A percentile compares a stretch with the other conserved stretches of the same genome.
Conservation (phyloP, 1,140 invertebrate species). For the Coelopa frigida region DNA sequence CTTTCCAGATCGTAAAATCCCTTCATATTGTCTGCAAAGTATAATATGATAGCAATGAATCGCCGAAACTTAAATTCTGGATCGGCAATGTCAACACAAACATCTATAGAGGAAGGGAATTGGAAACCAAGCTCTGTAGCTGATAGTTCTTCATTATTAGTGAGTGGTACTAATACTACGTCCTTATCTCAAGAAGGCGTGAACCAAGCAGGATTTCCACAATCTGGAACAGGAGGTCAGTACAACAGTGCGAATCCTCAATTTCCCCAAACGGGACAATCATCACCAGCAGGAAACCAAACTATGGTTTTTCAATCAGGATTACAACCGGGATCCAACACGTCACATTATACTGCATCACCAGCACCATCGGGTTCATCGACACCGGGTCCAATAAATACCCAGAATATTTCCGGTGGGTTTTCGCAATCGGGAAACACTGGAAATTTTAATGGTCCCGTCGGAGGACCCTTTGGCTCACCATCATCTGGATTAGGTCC, state of each 20-base stretch:
- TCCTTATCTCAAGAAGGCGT: conserved; percentile 32
- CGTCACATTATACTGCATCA: conserved; percentile 67
- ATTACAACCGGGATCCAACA: conserved; percentile 61
- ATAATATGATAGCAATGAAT: conserved; percentile 36
- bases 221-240: conserved; percentile 30
- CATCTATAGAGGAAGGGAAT: conserved; percentile 38
- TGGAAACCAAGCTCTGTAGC: conserved; percentile 31
- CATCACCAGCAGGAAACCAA: conserved; percentile 57
- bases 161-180: conserved; percentile 26
- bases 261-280: conserved; percentile 45
- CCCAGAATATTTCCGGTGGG: conserved; percentile 52
- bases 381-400: conserved; percentile 59
- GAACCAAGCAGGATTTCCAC: conserved; percentile 37
- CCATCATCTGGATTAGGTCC: conserved; percentile 54
- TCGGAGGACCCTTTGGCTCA: conserved; percentile 54
- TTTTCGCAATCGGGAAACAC: conserved; percentile 59
- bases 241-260: conserved; percentile 34
- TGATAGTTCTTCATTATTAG: conserved; percentile 32
- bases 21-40: too few species aligned
- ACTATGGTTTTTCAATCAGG: conserved; percentile 59
- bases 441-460: conserved; percentile 54
- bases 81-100: conserved; percentile 40
- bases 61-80: conserved; percentile 39
- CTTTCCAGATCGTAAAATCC: too few species aligned
- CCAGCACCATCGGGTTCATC: conserved; percentile 69